Percentiles rank a stretch among this genome's conserved stretches.
Evolutionary conservation across 2,113 vertebrate species (phyloP).

Genomic region (Lanius ludovicianus): DNA sequence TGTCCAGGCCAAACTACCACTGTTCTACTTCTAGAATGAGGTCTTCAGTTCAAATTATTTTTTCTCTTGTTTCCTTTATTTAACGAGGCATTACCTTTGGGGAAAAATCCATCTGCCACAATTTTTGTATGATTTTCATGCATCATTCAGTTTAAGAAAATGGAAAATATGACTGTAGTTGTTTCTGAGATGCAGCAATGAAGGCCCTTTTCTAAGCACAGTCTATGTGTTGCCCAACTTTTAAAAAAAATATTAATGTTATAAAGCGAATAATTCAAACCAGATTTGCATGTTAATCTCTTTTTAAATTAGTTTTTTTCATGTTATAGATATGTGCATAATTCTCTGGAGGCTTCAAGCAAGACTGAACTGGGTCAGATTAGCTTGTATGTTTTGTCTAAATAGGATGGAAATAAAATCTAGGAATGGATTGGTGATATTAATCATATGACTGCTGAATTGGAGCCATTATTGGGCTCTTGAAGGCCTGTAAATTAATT

Average conservation of each 20-base stretch:
- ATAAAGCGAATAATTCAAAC: constrained; percentile 23
- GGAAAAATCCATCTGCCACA: neutral
- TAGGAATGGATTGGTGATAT: constrained; percentile 1
- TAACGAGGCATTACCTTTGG: neutral
- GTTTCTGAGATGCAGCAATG: neutral
- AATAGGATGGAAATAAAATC: constrained; percentile 42
- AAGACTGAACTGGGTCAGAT: constrained; percentile 50
- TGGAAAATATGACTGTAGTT: neutral
- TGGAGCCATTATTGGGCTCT: neutral
- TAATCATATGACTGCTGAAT: constrained; percentile 20
- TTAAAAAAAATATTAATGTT: constrained; percentile 23
- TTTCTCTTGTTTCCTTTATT: neutral
- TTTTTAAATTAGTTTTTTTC: constrained; percentile 38
- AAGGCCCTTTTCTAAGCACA: neutral
- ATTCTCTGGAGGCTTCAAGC: constrained; percentile 53
- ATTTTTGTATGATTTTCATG: neutral
- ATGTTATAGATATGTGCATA: neutral
- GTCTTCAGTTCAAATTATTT: neutral
- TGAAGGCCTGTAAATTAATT: neutral
- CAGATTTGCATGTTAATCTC: constrained; percentile 49
- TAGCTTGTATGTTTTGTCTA: constrained; percentile 38
- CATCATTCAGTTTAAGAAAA: neutral
- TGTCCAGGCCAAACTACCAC: neutral
- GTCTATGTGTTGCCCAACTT: neutral
- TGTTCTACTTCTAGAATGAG: neutral